Evolutionary conservation across 2,888 invertebrate genomes (phyloP).

Genomic region (Eupithecia dodoneata): DNA sequence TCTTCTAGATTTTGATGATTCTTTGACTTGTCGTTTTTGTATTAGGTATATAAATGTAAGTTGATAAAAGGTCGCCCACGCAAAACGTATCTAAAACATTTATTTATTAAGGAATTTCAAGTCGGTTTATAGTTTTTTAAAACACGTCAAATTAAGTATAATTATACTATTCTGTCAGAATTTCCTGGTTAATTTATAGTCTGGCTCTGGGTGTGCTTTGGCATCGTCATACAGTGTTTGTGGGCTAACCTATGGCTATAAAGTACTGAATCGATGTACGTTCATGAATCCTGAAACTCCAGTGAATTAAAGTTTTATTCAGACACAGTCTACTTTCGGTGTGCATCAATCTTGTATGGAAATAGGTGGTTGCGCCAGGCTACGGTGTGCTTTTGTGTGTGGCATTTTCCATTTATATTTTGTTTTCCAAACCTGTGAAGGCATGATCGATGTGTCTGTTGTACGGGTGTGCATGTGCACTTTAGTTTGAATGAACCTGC

Average conservation of each 20-base stretch:
- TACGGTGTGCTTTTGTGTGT: constrained; percentile 51
- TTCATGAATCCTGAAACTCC: background rate
- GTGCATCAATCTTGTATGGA: constrained; percentile 68
- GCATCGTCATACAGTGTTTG: background rate
- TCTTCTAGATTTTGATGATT: no score
- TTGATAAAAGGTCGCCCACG: no score
- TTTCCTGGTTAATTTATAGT: constrained; percentile 20
- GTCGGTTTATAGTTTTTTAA: no score
- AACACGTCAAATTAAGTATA: background rate
- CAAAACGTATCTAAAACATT: no score
- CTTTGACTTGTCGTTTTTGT: no score
- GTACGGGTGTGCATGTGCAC: constrained; percentile 49
- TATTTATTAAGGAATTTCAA: no score
- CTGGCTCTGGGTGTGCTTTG: constrained; percentile 17
- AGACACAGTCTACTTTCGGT: constrained; percentile 51
- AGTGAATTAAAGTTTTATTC: constrained; percentile 44
- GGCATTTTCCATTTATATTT: constrained; percentile 46
- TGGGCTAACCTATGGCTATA: background rate
- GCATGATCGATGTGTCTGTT: constrained; percentile 50
- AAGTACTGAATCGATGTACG: background rate
- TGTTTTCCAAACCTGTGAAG: constrained; percentile 29
- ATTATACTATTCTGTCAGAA: constrained; percentile 10
- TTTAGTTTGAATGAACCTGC: background rate
- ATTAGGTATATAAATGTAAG: no score
- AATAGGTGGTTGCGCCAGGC: constrained; percentile 58